These are phyloP conservation scores for Protaetia brevitarsis DNA, from an alignment of 1,140 invertebrate genomes.

Conservation along the genomic window DNA sequence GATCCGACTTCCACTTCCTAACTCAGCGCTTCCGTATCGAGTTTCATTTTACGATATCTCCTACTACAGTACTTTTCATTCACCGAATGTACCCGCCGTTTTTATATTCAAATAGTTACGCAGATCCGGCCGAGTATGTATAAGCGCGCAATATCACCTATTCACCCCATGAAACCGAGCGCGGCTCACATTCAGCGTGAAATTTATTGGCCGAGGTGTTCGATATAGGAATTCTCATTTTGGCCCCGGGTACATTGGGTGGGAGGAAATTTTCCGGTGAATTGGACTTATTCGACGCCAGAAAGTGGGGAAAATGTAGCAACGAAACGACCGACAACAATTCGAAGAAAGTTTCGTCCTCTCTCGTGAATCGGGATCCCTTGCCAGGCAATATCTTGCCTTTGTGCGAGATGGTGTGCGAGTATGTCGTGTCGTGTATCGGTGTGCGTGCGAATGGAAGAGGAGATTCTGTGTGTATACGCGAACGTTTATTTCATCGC, in stretches of 20 bases:
- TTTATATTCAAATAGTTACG: too few relatives aligned
- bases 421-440: background rate
- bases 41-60: too few relatives aligned
- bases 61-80: too few relatives aligned
- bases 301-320: constrained; percentile 2
- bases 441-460: background rate
- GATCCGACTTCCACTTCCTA: too few relatives aligned
- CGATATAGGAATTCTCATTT: constrained; percentile 6
- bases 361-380: background rate
- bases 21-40: too few relatives aligned
- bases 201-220: background rate
- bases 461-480: too few relatives aligned
- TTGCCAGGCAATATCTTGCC: background rate
- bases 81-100: too few relatives aligned
- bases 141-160: background rate
- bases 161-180: background rate
- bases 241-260: background rate
- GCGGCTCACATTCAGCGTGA: background rate
- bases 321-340: background rate
- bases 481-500: too few relatives aligned
- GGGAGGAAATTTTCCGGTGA: background rate
- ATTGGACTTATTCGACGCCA: background rate
- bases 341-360: constrained; percentile 7
- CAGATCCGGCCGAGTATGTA: background rate
- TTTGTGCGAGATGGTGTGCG: background rate